Conservation (phyloP, 2,113 vertebrate species). For the Danionella cerebrum region DNA sequence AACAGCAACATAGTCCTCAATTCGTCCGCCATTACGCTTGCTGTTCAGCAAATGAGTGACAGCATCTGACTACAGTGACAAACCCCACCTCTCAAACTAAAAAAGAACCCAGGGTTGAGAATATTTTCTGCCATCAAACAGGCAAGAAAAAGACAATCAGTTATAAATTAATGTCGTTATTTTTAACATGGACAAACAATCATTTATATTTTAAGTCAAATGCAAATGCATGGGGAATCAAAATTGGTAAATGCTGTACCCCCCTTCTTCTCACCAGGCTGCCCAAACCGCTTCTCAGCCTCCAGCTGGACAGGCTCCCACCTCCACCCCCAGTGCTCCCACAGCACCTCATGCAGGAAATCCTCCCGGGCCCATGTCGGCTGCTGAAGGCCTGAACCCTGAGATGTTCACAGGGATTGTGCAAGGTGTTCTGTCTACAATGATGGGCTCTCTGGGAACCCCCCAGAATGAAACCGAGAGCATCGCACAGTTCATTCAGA, state of each 20-base stretch:
- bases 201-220: no score
- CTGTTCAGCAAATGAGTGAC: no score
- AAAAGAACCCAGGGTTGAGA: no score
- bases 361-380: slow-evolving; percentile 15
- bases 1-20: no score
- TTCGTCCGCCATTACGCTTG: no score
- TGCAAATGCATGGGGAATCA: no score
- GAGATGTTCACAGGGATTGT: slow-evolving; percentile 86
- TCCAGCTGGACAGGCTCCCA: slow-evolving; percentile 29
- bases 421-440: slow-evolving; percentile 79
- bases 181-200: no score
- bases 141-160: no score
- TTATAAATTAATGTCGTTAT: no score
- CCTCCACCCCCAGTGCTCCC: slow-evolving; percentile 1
- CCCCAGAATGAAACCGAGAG: slow-evolving; percentile 80
- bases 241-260: neutral
- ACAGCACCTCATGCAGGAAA: slow-evolving; percentile 14
- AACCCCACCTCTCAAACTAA: no score
- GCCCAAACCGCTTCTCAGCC: slow-evolving; percentile 49
- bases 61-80: no score
- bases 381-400: slow-evolving; percentile 66
- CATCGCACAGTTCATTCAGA: slow-evolving; percentile 86
- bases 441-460: slow-evolving; percentile 81
- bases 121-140: no score
- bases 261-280: slow-evolving; percentile 43